Base-by-base conservation (phyloP, 2,113 vertebrate species). In the Neotoma lepida region DNA sequence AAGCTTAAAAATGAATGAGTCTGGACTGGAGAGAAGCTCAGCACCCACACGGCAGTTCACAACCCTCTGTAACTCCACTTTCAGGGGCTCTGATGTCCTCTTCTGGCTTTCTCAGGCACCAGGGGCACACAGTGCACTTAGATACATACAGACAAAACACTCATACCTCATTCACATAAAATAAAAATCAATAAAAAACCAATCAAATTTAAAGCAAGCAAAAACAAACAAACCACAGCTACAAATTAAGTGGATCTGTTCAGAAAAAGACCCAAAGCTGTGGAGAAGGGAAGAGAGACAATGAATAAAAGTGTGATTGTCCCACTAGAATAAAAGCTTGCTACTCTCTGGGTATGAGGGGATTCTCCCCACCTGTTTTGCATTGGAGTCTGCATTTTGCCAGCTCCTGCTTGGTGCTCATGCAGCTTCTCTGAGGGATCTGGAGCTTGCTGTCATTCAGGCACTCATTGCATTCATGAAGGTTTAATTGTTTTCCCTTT, bases 161-260 rank as follows among this genome's bases (percentile, higher is more conserved):
- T 41, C 56, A 15, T 41, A 39, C 39, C 9, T 73, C 70, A 76
- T 30, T 17, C 44, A 30, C 73, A 46, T 76, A 49, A 76, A 15
- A 76, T 12, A 76, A 49, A 73, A 49, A 24, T 4, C 13, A 61
- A 56, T 10, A 24, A 71, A 44, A 46, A 46, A 61, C 1, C 56
- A 84, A 63, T 26, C 14, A 84, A 84, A 71, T 71, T 9, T 17
- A 68, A 63, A 68, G 18, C 14, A 51, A 51, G 51, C 12, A 13
- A 14, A 51, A 51, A 49, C 9, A 51, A 51, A 13, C 3, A 35
- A 17, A 70, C 70, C 4, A 73, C 8, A 91, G 46, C 64, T 51
- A 51, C 28, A 89, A 95, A 56, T 7, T 24, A 94, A 56, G n/a
- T 51, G 39, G n/a, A 88, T 81, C 73, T 92, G 30, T 73, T 96